A percentile compares a stretch with the other conserved stretches of the same genome.
These are phyloP conservation scores for Actinia equina DNA, from an alignment of 64 coral and sea anemone genomes.

Conservation along the genomic window DNA sequence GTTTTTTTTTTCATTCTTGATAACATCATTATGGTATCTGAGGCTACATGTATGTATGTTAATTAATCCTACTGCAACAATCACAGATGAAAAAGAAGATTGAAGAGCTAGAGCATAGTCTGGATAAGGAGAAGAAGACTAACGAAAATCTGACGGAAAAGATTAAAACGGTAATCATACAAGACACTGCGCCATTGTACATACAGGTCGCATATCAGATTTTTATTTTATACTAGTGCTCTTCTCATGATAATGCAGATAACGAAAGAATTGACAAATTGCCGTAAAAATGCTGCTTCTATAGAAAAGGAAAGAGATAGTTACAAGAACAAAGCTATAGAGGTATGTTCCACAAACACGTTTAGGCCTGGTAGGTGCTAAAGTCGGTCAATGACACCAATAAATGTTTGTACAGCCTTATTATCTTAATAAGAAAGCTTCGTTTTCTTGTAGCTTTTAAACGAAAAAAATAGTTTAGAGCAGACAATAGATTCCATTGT, in stretches of 20 bases:
- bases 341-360: slow-evolving; percentile 1
- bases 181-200: background rate
- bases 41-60: no score
- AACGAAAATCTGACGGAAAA: background rate
- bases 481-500: slow-evolving; percentile 9
- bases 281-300: background rate
- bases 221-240: background rate
- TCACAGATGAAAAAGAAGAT: background rate
- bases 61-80: background rate
- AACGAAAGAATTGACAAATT: background rate
- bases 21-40: no score
- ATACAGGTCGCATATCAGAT: background rate
- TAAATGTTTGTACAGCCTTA: background rate
- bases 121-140: background rate
- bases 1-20: no score
- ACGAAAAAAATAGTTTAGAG: background rate
- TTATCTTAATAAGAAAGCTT: background rate
- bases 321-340: background rate
- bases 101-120: background rate
- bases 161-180: background rate
- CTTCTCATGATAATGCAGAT: background rate
- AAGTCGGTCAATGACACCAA: background rate
- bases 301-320: background rate
- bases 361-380: background rate
- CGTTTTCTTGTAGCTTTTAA: background rate